Evolutionary conservation across 2,888 invertebrate species (phyloP).

Genomic region (Tupiocoris notatus): DNA sequence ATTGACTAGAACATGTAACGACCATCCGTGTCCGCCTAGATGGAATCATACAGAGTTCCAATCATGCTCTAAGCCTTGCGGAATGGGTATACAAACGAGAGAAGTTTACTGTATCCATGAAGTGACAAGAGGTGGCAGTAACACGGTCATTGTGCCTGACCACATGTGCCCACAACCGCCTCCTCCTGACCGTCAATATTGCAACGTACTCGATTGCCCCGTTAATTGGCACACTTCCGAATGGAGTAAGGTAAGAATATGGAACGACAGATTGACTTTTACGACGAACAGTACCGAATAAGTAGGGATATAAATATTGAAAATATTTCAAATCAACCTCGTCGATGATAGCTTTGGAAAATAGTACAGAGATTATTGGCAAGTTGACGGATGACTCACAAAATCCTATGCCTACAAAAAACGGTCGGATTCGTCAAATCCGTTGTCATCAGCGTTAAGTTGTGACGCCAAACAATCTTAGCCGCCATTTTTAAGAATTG

Average conservation of each 20-base stretch:
- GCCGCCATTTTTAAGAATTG: no score
- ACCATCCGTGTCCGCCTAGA: constrained; percentile 91
- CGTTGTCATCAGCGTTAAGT: no score
- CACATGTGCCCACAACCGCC: constrained; percentile 90
- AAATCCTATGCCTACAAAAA: no score
- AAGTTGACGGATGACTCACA: no score
- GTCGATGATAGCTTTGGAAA: no score
- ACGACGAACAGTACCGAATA: no score
- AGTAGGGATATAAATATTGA: no score
- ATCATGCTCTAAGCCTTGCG: constrained; percentile 88
- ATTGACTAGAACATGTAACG: constrained; percentile 86
- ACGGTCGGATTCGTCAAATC: no score
- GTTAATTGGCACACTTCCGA: constrained; percentile 83
- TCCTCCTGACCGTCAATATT: constrained; percentile 84
- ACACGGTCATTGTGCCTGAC: constrained; percentile 89
- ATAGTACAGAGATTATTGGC: no score
- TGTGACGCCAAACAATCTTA: no score
- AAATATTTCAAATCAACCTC: no score
- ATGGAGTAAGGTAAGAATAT: constrained; percentile 74
- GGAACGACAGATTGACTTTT: no score
- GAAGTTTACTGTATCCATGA: constrained; percentile 86
- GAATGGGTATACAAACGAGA: constrained; percentile 87
- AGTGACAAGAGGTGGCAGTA: constrained; percentile 81
- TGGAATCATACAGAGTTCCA: constrained; percentile 62
- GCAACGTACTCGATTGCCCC: constrained; percentile 90